These are phyloP conservation scores for Peromyscus leucopus DNA, from an alignment of 2,113 vertebrate genomes.

Conservation along the genomic window DNA sequence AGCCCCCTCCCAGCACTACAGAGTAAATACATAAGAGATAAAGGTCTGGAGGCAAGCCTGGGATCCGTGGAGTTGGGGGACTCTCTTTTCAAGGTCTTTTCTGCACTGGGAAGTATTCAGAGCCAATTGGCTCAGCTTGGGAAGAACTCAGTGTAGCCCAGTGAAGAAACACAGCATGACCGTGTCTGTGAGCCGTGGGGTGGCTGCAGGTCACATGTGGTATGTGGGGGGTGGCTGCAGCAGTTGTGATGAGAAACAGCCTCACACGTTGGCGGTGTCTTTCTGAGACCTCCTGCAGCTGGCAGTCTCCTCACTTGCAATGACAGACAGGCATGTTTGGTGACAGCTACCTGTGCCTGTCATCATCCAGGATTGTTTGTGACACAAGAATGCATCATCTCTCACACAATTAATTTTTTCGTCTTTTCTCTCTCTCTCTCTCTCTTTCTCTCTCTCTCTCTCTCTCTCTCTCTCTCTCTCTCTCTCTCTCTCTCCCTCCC, in stretches of 20 bases:
- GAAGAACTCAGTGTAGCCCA: background rate
- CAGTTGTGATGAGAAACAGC: background rate
- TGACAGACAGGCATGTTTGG: background rate
- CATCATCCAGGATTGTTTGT: background rate
- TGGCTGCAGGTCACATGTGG: too few species aligned
- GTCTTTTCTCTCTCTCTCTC: background rate
- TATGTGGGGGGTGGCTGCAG: background rate
- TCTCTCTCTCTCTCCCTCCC: background rate
- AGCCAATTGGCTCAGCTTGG: background rate
- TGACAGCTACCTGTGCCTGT: background rate
- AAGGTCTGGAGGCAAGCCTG: background rate
- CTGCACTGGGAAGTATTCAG: background rate
- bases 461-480: background rate
- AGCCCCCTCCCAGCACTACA: background rate
- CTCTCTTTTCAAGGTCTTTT: background rate
- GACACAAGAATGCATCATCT: background rate
- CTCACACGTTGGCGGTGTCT: background rate
- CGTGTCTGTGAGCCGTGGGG: background rate
- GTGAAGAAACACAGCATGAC: background rate
- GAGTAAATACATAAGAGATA: background rate
- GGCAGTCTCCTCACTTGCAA: background rate
- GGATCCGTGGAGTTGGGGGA: background rate
- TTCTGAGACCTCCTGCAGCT: background rate
- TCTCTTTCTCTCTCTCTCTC: background rate
- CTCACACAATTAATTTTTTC: slow-evolving; percentile 16